Evolutionary conservation across 2,113 vertebrate genomes (phyloP).

Genomic region (Micronycteris hirsuta): DNA sequence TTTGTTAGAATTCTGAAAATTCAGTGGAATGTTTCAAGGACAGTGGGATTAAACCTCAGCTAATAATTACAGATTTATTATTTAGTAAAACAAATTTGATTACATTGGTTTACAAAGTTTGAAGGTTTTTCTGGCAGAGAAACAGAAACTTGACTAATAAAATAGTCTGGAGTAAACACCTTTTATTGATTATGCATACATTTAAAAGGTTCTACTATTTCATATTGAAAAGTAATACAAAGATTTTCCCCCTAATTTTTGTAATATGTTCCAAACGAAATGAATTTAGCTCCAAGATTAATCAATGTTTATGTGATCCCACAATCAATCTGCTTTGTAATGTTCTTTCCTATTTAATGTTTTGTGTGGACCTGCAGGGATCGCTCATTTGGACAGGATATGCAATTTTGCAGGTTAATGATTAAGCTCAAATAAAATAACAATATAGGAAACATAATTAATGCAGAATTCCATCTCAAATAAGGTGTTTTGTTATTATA

Average conservation of each 20-base stretch:
- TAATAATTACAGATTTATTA: slow-evolving; percentile 71
- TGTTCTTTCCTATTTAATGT: background rate
- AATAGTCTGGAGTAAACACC: slow-evolving; percentile 20
- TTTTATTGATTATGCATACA: background rate
- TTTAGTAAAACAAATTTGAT: slow-evolving; percentile 67
- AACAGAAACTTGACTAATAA: slow-evolving; percentile 52
- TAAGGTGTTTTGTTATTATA: background rate
- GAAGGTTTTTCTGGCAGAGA: slow-evolving; percentile 48
- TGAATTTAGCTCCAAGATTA: background rate
- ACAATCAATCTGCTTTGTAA: background rate
- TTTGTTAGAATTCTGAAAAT: slow-evolving; percentile 62
- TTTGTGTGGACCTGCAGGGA: background rate
- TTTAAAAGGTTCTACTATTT: background rate
- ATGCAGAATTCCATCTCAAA: background rate
- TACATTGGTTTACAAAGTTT: slow-evolving; percentile 47
- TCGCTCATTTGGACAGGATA: background rate
- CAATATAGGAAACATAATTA: background rate
- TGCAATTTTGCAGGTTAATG: background rate
- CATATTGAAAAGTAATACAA: background rate
- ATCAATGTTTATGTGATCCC: background rate
- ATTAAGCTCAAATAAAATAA: background rate
- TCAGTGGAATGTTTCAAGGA: slow-evolving; percentile 75
- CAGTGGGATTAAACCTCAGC: slow-evolving; percentile 62
- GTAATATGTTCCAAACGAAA: background rate
- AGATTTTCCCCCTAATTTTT: background rate